Base-by-base conservation (phyloP, 92 coral and sea anemone species). In the Montipora capitata region DNA sequence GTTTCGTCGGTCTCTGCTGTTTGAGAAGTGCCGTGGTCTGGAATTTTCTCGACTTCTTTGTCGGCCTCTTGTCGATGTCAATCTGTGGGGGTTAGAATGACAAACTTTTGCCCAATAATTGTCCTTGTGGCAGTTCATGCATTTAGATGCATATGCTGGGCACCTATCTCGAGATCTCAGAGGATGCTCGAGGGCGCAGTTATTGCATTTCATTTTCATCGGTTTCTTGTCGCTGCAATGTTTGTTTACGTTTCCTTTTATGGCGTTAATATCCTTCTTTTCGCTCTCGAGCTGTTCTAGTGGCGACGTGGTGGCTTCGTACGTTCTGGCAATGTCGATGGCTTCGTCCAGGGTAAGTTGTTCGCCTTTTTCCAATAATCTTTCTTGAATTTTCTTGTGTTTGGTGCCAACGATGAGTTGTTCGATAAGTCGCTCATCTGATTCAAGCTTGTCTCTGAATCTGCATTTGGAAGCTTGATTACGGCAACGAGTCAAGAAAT, bases 401-500 rank as follows among this genome's bases (percentile, higher is more conserved):
- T 76, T 91, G 27, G 93, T 88, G 39, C 92, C 94, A 38, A 86
- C 82, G 38, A 91, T 86, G 35, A 91, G 68, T 61, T 94, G 93
- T 62, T 94, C 96, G 7, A 91, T 87, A 16, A 94, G 83, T 6
- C 91, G 75, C 74, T 94, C 89, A 16, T 91, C 88, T 14, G 84
- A 69, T 86, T 94, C 94, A 20, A 45, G 17, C 58, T 71, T 41
- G 77, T 94, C 94, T 65, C 91, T 72, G 80, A 94, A 85, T 63
- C 79, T 84, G 83, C 95, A 91, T 77, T 83, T 92, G 11, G 78
- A 59, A 20, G 94, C 95, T 56, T 91, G 97, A 59, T 91, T 89
- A 39, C 87, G 78, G 78, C 95, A 91, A 45, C 90, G 39, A 13
- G 89, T 80, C 83, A 91, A 51, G 75, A 85, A 94, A 72, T 85